Evolutionary conservation across 1,140 invertebrate species (phyloP), one percentile per base, ranked within the genome.

Genomic region (Pogonomyrmex californicus): DNA sequence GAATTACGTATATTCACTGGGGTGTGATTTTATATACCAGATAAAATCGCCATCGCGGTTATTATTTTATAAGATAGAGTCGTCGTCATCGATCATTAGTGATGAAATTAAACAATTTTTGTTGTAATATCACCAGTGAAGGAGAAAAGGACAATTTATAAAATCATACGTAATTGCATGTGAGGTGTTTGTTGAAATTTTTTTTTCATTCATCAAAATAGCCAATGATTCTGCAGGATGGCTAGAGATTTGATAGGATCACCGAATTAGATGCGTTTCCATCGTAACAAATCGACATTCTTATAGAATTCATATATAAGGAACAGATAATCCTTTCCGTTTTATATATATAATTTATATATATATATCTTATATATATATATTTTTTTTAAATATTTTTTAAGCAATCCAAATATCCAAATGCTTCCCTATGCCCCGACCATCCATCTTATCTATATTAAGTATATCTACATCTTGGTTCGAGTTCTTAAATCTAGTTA

Each of bases 271-370:
- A 2, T 38, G 4, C 4, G 36, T 36, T 75, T 75, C 12, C 51
- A 75, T n/a, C 51, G 0, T 58, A 58, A 75, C 51, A 38, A n/a
- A 54, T 71, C 54, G 33, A 38, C 4, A 73, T 5, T 6, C 10
- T 23, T 23, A 23, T 56, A 75, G 17, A 38, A 75, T 75, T 75
- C 36, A 5, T 10, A 41, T 56, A 54, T 58, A 44, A 44, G 12
- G 36, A 58, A 60, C 1, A 41, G n/a, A 41, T 41, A 14, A 41
- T 75, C 10, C 36, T 73, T 41, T 58, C 10, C 6, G 10, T 73
- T 73, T 7, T 56, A 73, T 56, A 68, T 68, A 68, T 68, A 68
- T 68, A 66, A 44, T 14, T 41, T n/a, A 23, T 66, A 44, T 66
- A 44, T 66, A 23, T 23, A 44, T 63, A 23, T 23, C 23, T 23